These are phyloP conservation scores for Osmerus eperlanus DNA, from an alignment of 2,113 vertebrate genomes.

Conservation along the genomic window DNA sequence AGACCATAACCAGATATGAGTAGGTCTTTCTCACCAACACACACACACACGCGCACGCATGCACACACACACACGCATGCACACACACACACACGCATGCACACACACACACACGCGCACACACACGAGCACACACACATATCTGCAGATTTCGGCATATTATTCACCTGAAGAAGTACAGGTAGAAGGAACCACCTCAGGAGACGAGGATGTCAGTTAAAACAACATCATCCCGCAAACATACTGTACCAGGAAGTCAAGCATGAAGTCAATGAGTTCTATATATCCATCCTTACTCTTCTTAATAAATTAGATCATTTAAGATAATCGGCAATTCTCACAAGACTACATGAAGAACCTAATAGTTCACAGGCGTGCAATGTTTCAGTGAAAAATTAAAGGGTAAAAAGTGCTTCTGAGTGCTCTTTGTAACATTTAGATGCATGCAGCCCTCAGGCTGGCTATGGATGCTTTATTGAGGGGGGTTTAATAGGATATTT, in stretches of 20 bases:
- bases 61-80: not conserved
- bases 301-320: no score
- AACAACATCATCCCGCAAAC: not conserved
- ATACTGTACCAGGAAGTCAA: no score
- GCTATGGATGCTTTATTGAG: constrained; percentile 63
- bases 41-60: not conserved
- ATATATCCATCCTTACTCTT: no score
- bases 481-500: constrained; percentile 67
- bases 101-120: not conserved
- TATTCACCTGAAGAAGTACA: constrained; percentile 13
- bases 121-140: not conserved
- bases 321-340: no score
- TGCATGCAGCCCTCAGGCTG: constrained; percentile 44
- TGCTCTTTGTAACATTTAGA: constrained; percentile 61
- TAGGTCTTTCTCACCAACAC: not conserved
- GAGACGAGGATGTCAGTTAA: not conserved
- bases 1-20: constrained; percentile 50
- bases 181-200: not conserved
- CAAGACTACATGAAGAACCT: no score
- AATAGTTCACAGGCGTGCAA: not conserved
- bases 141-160: constrained; percentile 16
- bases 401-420: constrained; percentile 58
- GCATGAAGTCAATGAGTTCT: no score
- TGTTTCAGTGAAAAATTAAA: not conserved
- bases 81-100: constrained; percentile 8